Evolutionary conservation across 2,888 invertebrate genomes (phyloP), one percentile per base, ranked within the genome.

Genomic region (Eristalis tenax): DNA sequence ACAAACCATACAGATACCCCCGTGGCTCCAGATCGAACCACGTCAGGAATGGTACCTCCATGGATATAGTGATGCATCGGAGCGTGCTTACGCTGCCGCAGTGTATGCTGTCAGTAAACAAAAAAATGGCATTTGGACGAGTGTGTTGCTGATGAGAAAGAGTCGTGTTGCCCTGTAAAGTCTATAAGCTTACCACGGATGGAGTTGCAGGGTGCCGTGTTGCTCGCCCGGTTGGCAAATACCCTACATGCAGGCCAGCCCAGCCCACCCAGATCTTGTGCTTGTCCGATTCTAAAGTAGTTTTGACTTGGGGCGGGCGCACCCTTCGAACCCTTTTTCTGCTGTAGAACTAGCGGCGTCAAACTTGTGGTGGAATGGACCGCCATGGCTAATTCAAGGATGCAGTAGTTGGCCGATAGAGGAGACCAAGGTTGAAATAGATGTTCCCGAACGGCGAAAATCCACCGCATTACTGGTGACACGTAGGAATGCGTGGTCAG

Each of bases 31-130:
- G 10, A 56, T 56, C 56, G 18, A 10, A 32, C 5, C 32, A 11
- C 56, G 57, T 18, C 57, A 57, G 18, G 22, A 10, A 57, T 57
- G 57, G 22, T 50, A 50, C 50, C 15, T 50, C 18, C 66, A 68
- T 50, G 68, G 68, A 26, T 69, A 32, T 56, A 69, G 56, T 15
- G 69, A 69, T 15, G 69, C 69, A 11, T 69, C 56, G 15, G 69
- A 69, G 50, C 15, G 68, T 50, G 56, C 69, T 28, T 69, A 69
- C 56, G 69, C 35, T 69, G 69, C 56, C 18, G 43, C 68, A n/a
- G 50, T 50, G 4, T 68, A 68, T 26, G 26, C 26, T 68, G 68
- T 18, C n/a, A 56, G 56, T 50, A 23, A 68, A 50, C 68, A 68
- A 28, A n/a, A 2, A 68, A n/a, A 68, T 28, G 68, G 26, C 8